Conservation (phyloP, 2,888 invertebrate species). For the Spodoptera exigua region DNA sequence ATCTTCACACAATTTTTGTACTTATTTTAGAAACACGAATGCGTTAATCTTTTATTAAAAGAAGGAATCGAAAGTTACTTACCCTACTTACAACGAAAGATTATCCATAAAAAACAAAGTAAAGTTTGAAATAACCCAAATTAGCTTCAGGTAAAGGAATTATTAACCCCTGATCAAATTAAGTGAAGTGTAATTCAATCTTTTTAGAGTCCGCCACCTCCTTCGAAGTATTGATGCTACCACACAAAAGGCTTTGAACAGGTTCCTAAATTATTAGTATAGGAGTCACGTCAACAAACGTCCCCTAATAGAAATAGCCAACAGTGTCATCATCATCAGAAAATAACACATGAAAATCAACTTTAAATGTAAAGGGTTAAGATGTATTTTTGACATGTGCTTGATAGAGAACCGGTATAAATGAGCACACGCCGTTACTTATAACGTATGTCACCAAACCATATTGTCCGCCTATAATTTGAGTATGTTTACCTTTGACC, state of each 20-base stretch:
- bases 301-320: conserved; percentile 74
- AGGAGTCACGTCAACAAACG: conserved; percentile 79
- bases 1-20: conserved; percentile 2
- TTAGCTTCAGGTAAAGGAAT: conserved; percentile 28
- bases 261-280: conserved; percentile 67
- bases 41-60: too few relatives aligned
- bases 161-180: conserved; percentile 15
- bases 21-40: not conserved
- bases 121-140: conserved; percentile 20
- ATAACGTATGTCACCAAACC: conserved; percentile 78
- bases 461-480: conserved; percentile 72
- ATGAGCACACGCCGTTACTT: conserved; percentile 82
- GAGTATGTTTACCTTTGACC: conserved; percentile 72
- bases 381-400: conserved; percentile 50
- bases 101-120: not conserved
- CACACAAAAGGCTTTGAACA: conserved; percentile 62
- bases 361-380: conserved; percentile 57
- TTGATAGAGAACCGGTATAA: conserved; percentile 65
- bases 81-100: not conserved
- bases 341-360: conserved; percentile 50
- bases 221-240: conserved; percentile 41
- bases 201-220: conserved; percentile 25
- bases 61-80: not conserved
- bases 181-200: conserved; percentile 26
- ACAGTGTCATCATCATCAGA: conserved; percentile 63